These are phyloP conservation scores for Physeter macrocephalus DNA, from an alignment of 2,113 vertebrate genomes.

Conservation along the genomic window DNA sequence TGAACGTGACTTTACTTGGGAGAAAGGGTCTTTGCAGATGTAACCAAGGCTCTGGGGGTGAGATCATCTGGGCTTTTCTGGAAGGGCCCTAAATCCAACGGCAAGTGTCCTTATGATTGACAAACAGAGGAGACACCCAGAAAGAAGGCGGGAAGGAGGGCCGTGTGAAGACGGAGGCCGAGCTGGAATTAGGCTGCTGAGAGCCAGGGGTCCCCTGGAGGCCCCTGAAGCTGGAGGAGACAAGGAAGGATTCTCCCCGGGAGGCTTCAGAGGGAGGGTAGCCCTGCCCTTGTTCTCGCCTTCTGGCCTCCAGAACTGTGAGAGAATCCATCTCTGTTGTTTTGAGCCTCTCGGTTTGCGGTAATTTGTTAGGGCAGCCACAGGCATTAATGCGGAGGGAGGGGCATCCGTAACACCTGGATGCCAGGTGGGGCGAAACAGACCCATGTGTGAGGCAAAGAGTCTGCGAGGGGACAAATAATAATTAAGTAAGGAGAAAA, in stretches of 20 bases:
- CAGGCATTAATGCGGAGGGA: background rate
- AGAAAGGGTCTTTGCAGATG: background rate
- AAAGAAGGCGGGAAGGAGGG: background rate
- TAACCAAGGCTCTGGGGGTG: background rate
- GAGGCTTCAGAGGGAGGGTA: fast-evolving
- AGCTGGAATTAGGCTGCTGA: fast-evolving
- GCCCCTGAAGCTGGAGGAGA: background rate
- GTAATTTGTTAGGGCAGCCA: background rate
- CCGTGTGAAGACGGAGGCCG: fast-evolving
- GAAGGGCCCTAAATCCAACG: background rate
- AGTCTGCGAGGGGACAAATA: background rate
- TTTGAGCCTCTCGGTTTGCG: background rate
- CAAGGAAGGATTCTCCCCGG: fast-evolving
- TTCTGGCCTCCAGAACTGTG: background rate
- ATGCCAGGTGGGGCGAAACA: background rate
- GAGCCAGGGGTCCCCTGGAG: background rate
- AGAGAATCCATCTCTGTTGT: background rate
- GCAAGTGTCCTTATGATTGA: background rate
- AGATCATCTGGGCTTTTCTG: no score
- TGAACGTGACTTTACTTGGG: background rate
- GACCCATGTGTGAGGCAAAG: background rate
- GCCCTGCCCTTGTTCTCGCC: background rate
- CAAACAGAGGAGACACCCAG: background rate
- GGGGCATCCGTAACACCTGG: background rate
- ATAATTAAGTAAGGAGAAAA: conserved; percentile 12